Percentiles rank a stretch among this genome's conserved stretches.
Evolutionary conservation across 1,140 invertebrate genomes (phyloP).

Genomic region (Monomorium pharaonis): DNA sequence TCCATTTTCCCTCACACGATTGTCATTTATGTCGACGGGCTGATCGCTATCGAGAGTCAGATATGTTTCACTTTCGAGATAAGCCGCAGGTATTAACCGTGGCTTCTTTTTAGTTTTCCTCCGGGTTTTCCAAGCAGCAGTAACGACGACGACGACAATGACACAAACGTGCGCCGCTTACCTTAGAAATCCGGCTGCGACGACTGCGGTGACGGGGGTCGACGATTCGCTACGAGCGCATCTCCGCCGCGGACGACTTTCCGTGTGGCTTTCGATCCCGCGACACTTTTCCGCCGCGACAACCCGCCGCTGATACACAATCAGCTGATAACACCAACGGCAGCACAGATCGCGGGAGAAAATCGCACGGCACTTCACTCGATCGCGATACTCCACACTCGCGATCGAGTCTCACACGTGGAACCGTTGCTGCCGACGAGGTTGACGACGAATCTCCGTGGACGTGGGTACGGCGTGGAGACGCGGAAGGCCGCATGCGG

Average conservation of each 20-base stretch:
- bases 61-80: not conserved
- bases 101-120: not conserved
- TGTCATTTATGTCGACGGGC: not conserved
- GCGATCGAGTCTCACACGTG: not conserved
- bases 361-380: conserved; percentile 16
- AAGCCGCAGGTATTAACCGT: not conserved
- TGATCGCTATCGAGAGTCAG: not conserved
- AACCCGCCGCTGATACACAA: not conserved
- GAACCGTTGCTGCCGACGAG: not conserved
- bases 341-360: not conserved
- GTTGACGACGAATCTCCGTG: not conserved
- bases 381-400: not conserved
- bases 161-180: conserved; percentile 43
- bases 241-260: conserved; percentile 56
- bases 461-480: not conserved
- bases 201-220: conserved; percentile 68
- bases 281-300: conserved; percentile 1
- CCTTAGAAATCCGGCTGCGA: conserved; percentile 75
- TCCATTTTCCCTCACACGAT: not conserved
- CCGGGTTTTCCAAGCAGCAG: not conserved
- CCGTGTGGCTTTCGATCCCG: not conserved
- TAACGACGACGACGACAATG: not conserved
- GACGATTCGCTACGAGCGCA: conserved; percentile 75
- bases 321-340: not conserved
- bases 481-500: not conserved